These are phyloP conservation scores for Idris sp. DNA, from an alignment of 1,140 invertebrate species.

Conservation along the genomic window DNA sequence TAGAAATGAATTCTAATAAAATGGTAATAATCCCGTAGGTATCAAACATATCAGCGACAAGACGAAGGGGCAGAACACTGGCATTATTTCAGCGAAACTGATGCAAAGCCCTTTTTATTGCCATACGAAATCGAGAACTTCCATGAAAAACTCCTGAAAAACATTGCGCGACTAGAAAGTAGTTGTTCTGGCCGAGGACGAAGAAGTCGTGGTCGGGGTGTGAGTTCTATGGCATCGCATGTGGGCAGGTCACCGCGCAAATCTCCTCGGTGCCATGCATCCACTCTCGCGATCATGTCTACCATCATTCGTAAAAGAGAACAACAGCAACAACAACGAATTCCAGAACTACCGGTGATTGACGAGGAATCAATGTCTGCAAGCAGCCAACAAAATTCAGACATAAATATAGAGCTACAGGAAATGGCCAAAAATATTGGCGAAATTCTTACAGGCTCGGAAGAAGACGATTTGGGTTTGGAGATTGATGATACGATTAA, in stretches of 20 bases:
- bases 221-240: slow-evolving; percentile 24
- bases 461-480: slow-evolving; percentile 58
- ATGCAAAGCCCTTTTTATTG: slow-evolving; percentile 82
- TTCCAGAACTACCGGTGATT: slow-evolving; percentile 53
- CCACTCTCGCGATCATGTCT: slow-evolving; percentile 87
- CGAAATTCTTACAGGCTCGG: slow-evolving; percentile 67
- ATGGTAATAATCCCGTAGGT: no score
- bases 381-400: slow-evolving; percentile 19
- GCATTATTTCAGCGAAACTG: slow-evolving; percentile 76
- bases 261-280: slow-evolving; percentile 90
- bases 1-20: no score
- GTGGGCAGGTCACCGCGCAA: slow-evolving; percentile 84
- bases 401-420: slow-evolving; percentile 69
- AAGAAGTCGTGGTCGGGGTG: slow-evolving; percentile 67
- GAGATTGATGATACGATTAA: slow-evolving; percentile 51
- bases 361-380: slow-evolving; percentile 60
- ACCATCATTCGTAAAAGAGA: slow-evolving; percentile 74
- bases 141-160: no score
- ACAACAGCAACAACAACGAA: slow-evolving; percentile 65
- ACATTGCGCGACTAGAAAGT: no score
- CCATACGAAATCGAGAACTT: slow-evolving; percentile 85
- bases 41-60: slow-evolving; percentile 86
- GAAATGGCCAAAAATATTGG: slow-evolving; percentile 70
- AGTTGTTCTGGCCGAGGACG: slow-evolving; percentile 53
- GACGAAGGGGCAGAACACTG: slow-evolving; percentile 83